Conservation (phyloP, 1,140 invertebrate species). For the Drosophila suzukii region DNA sequence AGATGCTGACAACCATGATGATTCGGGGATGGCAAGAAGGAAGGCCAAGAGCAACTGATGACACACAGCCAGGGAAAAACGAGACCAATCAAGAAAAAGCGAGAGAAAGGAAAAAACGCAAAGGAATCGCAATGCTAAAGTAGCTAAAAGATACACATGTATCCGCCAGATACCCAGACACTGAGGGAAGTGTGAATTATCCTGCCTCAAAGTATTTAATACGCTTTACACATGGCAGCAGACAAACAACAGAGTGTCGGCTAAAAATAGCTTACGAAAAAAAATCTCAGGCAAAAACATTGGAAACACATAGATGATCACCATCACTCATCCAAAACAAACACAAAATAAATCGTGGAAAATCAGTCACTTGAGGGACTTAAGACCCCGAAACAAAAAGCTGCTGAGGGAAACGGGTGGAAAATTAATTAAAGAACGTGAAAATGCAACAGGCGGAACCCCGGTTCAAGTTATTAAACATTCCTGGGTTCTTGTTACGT, state of each 20-base stretch:
- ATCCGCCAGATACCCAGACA: conserved; percentile 53
- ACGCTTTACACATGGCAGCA: conserved; percentile 67
- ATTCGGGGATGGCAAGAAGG: conserved; percentile 22
- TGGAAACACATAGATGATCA: conserved; percentile 49
- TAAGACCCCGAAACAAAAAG: conserved; percentile 5
- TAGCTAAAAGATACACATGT: conserved; percentile 56
- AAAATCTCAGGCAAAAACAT: conserved; percentile 15
- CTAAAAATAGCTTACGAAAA: conserved; percentile 56
- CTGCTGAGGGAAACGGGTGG: conserved; percentile 27
- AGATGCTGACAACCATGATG: conserved; percentile 40
- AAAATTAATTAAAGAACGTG: conserved; percentile 75
- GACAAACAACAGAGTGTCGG: conserved; percentile 12
- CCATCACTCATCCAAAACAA: conserved; percentile 68
- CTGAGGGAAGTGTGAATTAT: conserved; percentile 71
- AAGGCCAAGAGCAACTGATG: conserved; percentile 23
- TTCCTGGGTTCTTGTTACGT: conserved; percentile 47
- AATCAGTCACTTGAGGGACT: conserved; percentile 45
- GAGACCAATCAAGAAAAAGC: conserved; percentile 56
- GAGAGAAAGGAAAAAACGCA: conserved; percentile 16
- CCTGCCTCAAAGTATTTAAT: conserved; percentile 81
- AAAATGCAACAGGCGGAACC: conserved; percentile 71
- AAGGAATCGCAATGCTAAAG: conserved; percentile 30
- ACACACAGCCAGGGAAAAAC: conserved; percentile 36
- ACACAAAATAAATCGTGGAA: conserved; percentile 45
- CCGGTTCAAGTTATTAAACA: conserved; percentile 58